Conservation (phyloP, 53 echinoderm and acorn worm genomes). For the Stichopus horrens region DNA sequence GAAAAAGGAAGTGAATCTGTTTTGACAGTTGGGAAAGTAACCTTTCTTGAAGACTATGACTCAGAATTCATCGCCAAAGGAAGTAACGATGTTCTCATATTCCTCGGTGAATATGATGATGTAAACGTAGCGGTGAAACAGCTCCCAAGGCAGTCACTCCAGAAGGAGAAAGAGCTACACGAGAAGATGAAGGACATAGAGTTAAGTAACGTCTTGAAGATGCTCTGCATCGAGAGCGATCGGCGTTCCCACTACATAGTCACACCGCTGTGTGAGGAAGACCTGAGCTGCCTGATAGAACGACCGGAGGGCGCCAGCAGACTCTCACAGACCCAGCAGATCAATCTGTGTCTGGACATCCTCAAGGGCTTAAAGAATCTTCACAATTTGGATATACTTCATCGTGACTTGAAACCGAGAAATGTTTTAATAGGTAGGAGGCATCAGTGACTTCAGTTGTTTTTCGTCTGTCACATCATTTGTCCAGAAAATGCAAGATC, state of each 20-base stretch:
- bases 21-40: not conserved
- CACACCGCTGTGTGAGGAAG: slow-evolving; percentile 30
- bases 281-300: not conserved
- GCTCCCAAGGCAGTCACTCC: not conserved
- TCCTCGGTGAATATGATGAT: not conserved
- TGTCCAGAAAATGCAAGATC: too few relatives aligned
- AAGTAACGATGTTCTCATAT: slow-evolving; percentile 1
- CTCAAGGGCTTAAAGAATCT: not conserved
- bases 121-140: slow-evolving; percentile 9
- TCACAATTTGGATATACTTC: slow-evolving; percentile 1
- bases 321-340: not conserved
- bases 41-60: not conserved
- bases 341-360: slow-evolving; percentile 15
- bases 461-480: too few relatives aligned
- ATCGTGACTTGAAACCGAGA: slow-evolving; percentile 25
- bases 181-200: slow-evolving; percentile 7
- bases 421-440: slow-evolving; percentile 3
- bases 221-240: slow-evolving; percentile 6
- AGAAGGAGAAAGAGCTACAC: not conserved
- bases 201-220: slow-evolving; percentile 11
- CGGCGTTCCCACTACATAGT: not conserved
- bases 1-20: not conserved
- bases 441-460: too few relatives aligned
- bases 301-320: not conserved
- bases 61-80: not conserved